Conservation (phyloP, 2,888 invertebrate genomes). For the Himalopsyche kuldschensis region DNA sequence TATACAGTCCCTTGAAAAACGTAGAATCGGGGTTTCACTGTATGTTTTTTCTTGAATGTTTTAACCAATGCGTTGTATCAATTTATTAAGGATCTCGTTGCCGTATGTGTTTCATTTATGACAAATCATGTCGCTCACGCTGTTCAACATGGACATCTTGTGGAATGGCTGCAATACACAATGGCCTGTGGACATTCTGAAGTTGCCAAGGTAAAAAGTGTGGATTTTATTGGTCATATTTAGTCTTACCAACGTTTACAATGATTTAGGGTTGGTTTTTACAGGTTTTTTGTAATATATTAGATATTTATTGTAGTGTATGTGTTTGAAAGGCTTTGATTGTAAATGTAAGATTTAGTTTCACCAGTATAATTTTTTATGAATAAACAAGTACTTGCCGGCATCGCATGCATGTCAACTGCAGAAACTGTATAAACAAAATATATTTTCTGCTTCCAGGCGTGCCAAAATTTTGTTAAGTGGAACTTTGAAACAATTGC, state of each 20-base stretch:
- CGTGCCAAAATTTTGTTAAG: slow-evolving; percentile 81
- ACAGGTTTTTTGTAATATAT: too few species aligned
- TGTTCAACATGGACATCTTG: slow-evolving; percentile 76
- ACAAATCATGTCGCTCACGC: slow-evolving; percentile 82
- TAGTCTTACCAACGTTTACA: too few species aligned
- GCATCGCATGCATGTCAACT: neutral
- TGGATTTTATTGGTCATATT: too few species aligned
- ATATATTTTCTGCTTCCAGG: slow-evolving; percentile 48
- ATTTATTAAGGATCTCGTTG: slow-evolving; percentile 70
- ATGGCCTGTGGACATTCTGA: slow-evolving; percentile 77
- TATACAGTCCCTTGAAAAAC: too few species aligned
- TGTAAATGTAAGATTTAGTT: too few species aligned
- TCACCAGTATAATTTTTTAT: too few species aligned
- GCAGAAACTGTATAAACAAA: too few species aligned
- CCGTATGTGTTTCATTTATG: slow-evolving; percentile 86
- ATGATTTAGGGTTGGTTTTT: too few species aligned
- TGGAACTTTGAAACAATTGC: slow-evolving; percentile 89
- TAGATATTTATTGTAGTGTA: too few species aligned
- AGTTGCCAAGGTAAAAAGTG: slow-evolving; percentile 64
- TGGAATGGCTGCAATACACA: slow-evolving; percentile 91
- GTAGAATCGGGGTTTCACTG: neutral
- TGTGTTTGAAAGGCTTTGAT: too few species aligned
- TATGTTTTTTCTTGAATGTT: neutral
- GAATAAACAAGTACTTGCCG: neutral
- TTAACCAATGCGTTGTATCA: neutral